These are phyloP conservation scores for Dolichotis patagonum DNA, from an alignment of 2,113 vertebrate genomes.

Conservation along the genomic window DNA sequence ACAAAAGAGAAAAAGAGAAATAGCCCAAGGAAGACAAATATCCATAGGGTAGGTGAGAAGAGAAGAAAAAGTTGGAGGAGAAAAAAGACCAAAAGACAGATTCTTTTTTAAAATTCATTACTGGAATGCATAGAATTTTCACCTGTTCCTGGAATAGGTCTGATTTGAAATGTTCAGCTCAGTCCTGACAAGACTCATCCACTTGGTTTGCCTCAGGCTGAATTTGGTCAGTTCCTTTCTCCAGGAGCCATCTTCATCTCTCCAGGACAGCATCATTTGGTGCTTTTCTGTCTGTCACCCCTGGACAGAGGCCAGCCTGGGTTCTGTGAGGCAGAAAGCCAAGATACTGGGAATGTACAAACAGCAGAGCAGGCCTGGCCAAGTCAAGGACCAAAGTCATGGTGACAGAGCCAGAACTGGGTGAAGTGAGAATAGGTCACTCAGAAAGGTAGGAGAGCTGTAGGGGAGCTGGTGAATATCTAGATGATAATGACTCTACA, in stretches of 20 bases:
- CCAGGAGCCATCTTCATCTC: background rate
- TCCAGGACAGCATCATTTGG: background rate
- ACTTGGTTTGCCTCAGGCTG: background rate
- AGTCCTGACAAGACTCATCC: background rate
- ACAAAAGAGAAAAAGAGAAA: slow-evolving; percentile 19
- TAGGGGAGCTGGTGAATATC: background rate
- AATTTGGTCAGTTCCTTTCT: background rate
- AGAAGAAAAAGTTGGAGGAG: background rate
- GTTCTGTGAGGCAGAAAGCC: slow-evolving; percentile 40
- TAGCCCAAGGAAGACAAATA: background rate
- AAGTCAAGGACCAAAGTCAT: background rate
- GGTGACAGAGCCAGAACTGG: background rate
- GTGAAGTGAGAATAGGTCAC: background rate
- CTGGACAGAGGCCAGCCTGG: background rate
- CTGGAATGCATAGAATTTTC: background rate
- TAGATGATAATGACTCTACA: background rate
- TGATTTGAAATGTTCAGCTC: background rate
- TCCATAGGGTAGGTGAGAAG: background rate
- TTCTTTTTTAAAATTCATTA: slow-evolving; percentile 8
- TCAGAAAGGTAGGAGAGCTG: background rate
- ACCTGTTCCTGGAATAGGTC: background rate
- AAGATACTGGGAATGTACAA: slow-evolving; percentile 2
- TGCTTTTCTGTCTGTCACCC: background rate
- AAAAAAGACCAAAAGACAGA: background rate
- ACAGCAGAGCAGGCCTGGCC: background rate